A percentile compares a stretch with the other conserved stretches of the same genome.
phyloP scores from a whole-genome alignment of 1,140 invertebrate species.

The Leptoteleia sp. region DNA sequence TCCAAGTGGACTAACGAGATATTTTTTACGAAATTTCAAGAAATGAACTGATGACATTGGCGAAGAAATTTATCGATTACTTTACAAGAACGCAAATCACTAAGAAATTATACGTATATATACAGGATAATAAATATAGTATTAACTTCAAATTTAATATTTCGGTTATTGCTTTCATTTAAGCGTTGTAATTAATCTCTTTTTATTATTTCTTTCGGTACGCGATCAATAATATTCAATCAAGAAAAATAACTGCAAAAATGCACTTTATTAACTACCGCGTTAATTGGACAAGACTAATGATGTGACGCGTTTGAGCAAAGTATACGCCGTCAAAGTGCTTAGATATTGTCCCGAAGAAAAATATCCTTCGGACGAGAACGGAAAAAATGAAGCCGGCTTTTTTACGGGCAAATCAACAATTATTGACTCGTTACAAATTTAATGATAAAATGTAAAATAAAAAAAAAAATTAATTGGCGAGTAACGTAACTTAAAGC shows the following conservation, averaged over 20 bases:
- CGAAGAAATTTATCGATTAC: too few species aligned
- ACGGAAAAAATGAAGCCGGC: slow-evolving; percentile 1
- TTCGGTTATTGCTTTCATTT: too few species aligned
- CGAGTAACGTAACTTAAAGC: neutral
- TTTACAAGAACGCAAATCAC: too few species aligned
- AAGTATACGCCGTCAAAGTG: slow-evolving; percentile 22
- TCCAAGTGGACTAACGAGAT: slow-evolving; percentile 10
- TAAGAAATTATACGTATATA: too few species aligned
- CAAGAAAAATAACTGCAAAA: slow-evolving; percentile 24
- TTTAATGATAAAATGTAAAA: slow-evolving; percentile 2
- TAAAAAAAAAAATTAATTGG: slow-evolving; percentile 3
- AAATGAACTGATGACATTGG: too few species aligned
- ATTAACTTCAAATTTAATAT: too few species aligned
- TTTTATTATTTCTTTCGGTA: too few species aligned
- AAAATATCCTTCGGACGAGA: slow-evolving; percentile 13
- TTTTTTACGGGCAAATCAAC: slow-evolving; percentile 20
- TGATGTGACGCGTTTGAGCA: slow-evolving; percentile 21
- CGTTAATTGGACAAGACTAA: slow-evolving; percentile 55
- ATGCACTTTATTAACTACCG: slow-evolving; percentile 19
- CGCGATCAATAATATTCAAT: slow-evolving; percentile 22
- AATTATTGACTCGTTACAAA: slow-evolving; percentile 26
- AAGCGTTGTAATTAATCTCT: too few species aligned
- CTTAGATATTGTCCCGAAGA: slow-evolving; percentile 40
- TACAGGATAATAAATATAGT: too few species aligned
- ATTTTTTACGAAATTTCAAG: slow-evolving; percentile 13